These are phyloP conservation scores for Stenchaetothrips biformis DNA, from an alignment of 2,888 invertebrate genomes.

Conservation along the genomic window DNA sequence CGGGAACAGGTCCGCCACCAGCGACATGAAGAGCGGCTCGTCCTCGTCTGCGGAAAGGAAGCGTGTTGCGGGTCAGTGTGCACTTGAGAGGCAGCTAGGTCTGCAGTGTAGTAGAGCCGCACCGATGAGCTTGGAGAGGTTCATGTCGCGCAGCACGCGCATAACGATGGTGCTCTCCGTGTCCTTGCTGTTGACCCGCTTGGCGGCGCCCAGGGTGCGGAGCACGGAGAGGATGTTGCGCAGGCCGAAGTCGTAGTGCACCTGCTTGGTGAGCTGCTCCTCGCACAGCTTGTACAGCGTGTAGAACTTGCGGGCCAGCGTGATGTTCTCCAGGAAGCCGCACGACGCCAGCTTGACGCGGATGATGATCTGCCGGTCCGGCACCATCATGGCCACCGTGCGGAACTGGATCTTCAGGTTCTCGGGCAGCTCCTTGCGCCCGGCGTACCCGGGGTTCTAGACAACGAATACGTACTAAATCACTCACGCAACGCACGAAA, in stretches of 20 bases:
- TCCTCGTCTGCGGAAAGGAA: constrained; percentile 70
- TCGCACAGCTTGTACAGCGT: constrained; percentile 95
- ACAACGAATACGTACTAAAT: too few species aligned
- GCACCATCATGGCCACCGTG: constrained; percentile 98
- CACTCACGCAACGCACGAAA: too few species aligned
- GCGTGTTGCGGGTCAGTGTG: background rate
- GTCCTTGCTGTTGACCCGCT: constrained; percentile 85
- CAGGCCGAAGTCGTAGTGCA: constrained; percentile 93
- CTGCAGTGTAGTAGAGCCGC: constrained; percentile 29
- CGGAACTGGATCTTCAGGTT: constrained; percentile 96
- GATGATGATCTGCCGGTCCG: constrained; percentile 94
- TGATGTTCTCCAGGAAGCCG: constrained; percentile 93
- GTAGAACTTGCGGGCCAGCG: constrained; percentile 91
- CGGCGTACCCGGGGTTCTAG: constrained; percentile 98
- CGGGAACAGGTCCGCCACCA: constrained; percentile 93
- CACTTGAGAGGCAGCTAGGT: too few species aligned
- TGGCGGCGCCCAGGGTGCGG: constrained; percentile 86
- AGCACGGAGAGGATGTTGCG: constrained; percentile 92
- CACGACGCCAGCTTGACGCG: constrained; percentile 93
- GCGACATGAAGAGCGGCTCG: constrained; percentile 93
- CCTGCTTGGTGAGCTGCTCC: constrained; percentile 95
- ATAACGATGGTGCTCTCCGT: constrained; percentile 94
- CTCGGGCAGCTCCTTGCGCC: constrained; percentile 92
- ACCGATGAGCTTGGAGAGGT: constrained; percentile 86
- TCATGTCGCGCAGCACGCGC: constrained; percentile 96